These are phyloP conservation scores for Lasiommata megera DNA, from an alignment of 2,888 invertebrate genomes.

Conservation along the genomic window DNA sequence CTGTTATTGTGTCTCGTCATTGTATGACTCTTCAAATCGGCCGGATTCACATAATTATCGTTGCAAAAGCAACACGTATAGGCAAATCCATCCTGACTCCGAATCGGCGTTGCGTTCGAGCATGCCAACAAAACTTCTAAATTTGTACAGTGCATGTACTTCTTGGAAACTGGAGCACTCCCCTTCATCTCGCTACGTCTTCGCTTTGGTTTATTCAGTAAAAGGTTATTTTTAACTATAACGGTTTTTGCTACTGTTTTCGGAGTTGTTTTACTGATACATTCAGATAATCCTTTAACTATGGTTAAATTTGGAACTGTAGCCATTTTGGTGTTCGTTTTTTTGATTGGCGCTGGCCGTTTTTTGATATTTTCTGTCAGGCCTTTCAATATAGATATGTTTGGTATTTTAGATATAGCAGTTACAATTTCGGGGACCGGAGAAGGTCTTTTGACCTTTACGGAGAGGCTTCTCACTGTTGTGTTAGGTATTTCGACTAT, in stretches of 20 bases:
- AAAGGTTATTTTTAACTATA: background rate
- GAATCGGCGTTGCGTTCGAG: conserved; percentile 1
- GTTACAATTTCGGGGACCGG: background rate
- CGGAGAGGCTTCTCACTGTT: background rate
- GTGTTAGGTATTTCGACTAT: background rate
- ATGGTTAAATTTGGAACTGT: background rate
- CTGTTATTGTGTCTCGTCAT: conserved; percentile 20
- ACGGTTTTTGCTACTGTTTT: background rate
- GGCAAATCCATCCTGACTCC: conserved; percentile 31
- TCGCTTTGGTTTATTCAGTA: no score
- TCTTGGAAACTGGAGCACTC: background rate
- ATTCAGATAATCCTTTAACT: background rate
- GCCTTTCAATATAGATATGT: background rate
- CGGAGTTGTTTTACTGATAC: background rate
- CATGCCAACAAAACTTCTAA: background rate
- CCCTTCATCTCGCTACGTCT: no score
- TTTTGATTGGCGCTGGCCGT: background rate
- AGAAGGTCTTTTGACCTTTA: background rate
- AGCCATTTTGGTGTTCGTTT: background rate
- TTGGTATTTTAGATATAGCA: background rate
- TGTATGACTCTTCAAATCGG: conserved; percentile 37
- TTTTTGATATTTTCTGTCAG: background rate
- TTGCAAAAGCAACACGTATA: conserved; percentile 37
- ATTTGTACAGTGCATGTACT: background rate
- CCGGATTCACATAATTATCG: conserved; percentile 34